Conservation (phyloP, 1,140 invertebrate genomes). For the Macrocentrus cingulum region DNA sequence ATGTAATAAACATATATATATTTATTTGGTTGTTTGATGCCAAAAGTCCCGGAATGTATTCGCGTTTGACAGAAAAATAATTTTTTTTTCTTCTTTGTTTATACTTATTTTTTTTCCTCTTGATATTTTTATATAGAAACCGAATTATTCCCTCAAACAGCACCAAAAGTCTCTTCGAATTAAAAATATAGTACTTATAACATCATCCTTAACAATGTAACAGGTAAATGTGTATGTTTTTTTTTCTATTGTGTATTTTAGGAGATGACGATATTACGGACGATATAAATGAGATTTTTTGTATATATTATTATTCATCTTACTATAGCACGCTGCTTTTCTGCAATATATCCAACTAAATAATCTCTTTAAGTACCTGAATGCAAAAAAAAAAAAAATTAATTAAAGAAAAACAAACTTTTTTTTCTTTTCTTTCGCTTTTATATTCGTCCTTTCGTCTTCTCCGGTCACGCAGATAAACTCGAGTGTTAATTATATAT, state of each 20-base stretch:
- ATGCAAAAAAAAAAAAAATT: not conserved
- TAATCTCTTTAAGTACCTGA: no score
- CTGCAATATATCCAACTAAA: no score
- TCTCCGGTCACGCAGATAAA: slow-evolving; percentile 36
- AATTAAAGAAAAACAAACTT: not conserved
- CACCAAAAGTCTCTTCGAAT: slow-evolving; percentile 23
- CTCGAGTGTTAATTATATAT: slow-evolving; percentile 30
- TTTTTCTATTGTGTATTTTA: slow-evolving; percentile 19
- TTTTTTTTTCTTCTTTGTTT: slow-evolving; percentile 34
- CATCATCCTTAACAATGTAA: slow-evolving; percentile 31
- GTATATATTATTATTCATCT: slow-evolving; percentile 8
- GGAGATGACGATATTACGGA: slow-evolving; percentile 16
- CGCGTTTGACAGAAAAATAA: slow-evolving; percentile 42
- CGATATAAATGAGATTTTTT: slow-evolving; percentile 1
- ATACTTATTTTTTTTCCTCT: slow-evolving; percentile 12
- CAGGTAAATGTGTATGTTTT: slow-evolving; percentile 26
- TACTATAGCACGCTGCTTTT: not conserved
- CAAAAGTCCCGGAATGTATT: slow-evolving; percentile 40
- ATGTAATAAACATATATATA: slow-evolving; percentile 1
- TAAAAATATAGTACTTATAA: slow-evolving; percentile 29
- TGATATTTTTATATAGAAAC: slow-evolving; percentile 6
- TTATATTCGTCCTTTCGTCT: not conserved
- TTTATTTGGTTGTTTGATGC: slow-evolving; percentile 15
- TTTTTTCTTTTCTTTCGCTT: not conserved
- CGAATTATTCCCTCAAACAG: slow-evolving; percentile 13